Percentiles rank a stretch among this genome's conserved stretches.
Evolutionary conservation across 2,113 vertebrate species (phyloP).

Genomic region (Pavo muticus): DNA sequence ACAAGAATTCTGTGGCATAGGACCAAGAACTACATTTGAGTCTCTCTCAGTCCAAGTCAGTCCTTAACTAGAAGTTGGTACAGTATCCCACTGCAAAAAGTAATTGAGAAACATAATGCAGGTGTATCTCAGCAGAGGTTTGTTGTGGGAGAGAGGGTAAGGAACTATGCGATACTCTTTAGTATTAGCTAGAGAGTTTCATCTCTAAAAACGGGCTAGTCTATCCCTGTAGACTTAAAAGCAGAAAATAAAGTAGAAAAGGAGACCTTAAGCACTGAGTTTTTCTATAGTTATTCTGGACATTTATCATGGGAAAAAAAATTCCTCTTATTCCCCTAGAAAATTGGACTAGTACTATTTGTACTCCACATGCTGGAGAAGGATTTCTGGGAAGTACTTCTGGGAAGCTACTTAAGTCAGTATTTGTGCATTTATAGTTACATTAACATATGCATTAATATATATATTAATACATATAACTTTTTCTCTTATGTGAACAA

Average conservation of each 20-base stretch:
- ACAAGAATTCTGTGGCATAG: neutral
- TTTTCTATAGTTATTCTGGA: neutral
- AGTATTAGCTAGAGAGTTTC: neutral
- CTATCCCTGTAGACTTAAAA: neutral
- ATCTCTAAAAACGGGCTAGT: neutral
- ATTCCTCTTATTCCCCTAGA: neutral
- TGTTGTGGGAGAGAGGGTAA: neutral
- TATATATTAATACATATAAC: neutral
- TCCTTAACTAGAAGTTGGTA: neutral
- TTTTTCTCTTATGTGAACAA: neutral
- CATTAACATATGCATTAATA: neutral
- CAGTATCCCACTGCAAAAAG: neutral
- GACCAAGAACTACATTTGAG: neutral
- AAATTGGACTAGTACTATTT: neutral
- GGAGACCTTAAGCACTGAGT: neutral
- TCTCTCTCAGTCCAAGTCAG: fast-evolving
- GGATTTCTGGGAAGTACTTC: neutral
- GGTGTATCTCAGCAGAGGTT: neutral
- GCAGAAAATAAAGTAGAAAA: neutral
- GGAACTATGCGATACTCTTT: neutral
- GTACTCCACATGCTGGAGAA: neutral
- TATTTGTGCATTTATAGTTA: neutral
- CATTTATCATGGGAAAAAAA: neutral
- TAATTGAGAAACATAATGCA: neutral
- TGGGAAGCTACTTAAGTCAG: neutral